These are phyloP conservation scores for Onychomys leucogaster DNA, from an alignment of 2,797 vertebrate species.

Conservation along the genomic window DNA sequence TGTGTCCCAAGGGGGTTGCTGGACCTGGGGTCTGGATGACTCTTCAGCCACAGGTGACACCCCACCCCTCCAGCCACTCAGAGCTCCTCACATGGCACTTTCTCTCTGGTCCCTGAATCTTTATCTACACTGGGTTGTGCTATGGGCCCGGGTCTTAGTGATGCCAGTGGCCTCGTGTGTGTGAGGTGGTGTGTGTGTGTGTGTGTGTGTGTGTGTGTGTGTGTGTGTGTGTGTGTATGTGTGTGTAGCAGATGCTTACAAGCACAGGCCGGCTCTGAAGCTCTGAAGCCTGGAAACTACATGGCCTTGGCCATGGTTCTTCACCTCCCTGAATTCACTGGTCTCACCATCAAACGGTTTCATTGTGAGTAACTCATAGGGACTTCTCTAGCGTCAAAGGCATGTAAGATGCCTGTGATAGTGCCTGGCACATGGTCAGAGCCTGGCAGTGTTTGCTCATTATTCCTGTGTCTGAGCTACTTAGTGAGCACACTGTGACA, in stretches of 20 bases:
- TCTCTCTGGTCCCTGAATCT: background rate
- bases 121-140: background rate
- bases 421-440: background rate
- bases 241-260: background rate
- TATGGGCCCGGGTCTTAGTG: background rate
- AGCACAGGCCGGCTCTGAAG: background rate
- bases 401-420: fast-evolving
- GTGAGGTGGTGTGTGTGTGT: background rate
- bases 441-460: fast-evolving
- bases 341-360: background rate
- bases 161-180: fast-evolving
- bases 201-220: background rate
- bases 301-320: background rate
- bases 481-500: background rate
- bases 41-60: background rate
- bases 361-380: background rate
- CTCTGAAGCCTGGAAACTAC: background rate
- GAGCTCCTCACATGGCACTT: fast-evolving
- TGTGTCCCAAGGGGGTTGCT: background rate
- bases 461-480: background rate
- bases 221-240: background rate
- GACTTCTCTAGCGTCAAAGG: background rate
- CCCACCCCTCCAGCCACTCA: background rate
- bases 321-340: background rate
- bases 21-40: background rate